phyloP scores from a whole-genome alignment of 35 echinoderm and acorn worm genomes.

The Chiridota heheva region DNA sequence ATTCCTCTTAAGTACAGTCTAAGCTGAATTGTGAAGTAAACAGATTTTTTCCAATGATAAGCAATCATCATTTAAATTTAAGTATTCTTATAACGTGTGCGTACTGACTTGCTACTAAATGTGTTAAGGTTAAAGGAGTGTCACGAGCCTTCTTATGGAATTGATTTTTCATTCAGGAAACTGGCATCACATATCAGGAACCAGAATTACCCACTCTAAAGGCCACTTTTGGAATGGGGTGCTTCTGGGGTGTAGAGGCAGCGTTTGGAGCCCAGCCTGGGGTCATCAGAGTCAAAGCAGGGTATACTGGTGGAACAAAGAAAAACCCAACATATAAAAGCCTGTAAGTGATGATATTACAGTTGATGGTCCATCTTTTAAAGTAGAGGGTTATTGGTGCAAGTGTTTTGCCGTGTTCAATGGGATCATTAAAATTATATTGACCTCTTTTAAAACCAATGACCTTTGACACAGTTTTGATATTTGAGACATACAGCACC shows the following conservation, averaged over 20 bases:
- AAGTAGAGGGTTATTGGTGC: background rate
- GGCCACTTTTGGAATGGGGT: constrained; percentile 81
- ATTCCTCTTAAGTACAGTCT: no score
- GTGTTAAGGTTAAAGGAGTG: no score
- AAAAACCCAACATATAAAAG: constrained; percentile 65
- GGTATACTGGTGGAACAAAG: constrained; percentile 76
- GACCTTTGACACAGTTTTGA: background rate
- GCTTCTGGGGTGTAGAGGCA: constrained; percentile 89
- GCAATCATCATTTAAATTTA: no score
- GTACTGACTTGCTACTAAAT: no score
- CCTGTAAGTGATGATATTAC: constrained; percentile 54
- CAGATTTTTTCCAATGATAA: no score
- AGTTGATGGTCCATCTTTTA: background rate
- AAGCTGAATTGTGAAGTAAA: no score
- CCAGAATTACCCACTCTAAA: constrained; percentile 44
- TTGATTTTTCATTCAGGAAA: no score
- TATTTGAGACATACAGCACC: background rate
- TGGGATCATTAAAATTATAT: background rate
- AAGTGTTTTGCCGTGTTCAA: background rate
- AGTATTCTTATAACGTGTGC: no score
- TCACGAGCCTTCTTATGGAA: no score
- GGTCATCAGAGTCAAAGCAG: constrained; percentile 70
- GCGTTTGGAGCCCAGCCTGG: constrained; percentile 73
- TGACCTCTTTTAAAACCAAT: background rate
- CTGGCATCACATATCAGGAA: constrained; percentile 39